Conservation (phyloP, 2,113 vertebrate species). For the Mesocricetus auratus region DNA sequence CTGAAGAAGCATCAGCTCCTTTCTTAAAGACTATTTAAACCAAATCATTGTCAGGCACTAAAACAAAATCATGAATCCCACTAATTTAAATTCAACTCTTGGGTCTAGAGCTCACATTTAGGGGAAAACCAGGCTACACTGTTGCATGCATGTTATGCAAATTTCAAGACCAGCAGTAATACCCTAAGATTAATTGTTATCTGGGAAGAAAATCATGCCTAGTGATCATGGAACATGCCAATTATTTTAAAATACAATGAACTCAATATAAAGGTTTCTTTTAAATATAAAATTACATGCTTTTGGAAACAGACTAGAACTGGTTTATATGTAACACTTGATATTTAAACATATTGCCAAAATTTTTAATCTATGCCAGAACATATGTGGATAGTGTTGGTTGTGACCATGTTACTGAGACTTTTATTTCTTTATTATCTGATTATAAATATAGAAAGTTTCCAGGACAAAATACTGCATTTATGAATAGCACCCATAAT, state of each 20-base stretch:
- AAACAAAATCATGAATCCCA: constrained; percentile 61
- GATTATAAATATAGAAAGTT: not conserved
- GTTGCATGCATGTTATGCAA: not conserved
- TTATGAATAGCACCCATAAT: constrained; percentile 1
- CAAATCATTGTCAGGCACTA: constrained; percentile 60
- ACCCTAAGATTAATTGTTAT: constrained; percentile 30
- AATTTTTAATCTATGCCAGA: not conserved
- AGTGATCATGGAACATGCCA: constrained; percentile 21
- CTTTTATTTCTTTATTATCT: constrained; percentile 10
- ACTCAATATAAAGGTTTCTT: constrained; percentile 17
- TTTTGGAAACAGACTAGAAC: constrained; percentile 27
- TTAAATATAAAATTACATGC: not conserved
- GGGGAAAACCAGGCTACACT: not conserved
- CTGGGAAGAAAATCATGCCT: not conserved
- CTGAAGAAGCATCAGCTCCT: constrained; percentile 62
- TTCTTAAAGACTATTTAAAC: constrained; percentile 68
- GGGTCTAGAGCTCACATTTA: not conserved
- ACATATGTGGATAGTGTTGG: not conserved
- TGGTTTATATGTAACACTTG: not conserved
- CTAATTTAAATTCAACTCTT: constrained; percentile 43
- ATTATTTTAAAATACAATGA: constrained; percentile 42
- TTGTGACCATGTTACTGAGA: not conserved
- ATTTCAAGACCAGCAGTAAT: not conserved
- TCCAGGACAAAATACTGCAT: not conserved
- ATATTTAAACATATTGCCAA: not conserved